These are phyloP conservation scores for Coenonympha arcania DNA, from an alignment of 2,888 invertebrate species.

Conservation along the genomic window DNA sequence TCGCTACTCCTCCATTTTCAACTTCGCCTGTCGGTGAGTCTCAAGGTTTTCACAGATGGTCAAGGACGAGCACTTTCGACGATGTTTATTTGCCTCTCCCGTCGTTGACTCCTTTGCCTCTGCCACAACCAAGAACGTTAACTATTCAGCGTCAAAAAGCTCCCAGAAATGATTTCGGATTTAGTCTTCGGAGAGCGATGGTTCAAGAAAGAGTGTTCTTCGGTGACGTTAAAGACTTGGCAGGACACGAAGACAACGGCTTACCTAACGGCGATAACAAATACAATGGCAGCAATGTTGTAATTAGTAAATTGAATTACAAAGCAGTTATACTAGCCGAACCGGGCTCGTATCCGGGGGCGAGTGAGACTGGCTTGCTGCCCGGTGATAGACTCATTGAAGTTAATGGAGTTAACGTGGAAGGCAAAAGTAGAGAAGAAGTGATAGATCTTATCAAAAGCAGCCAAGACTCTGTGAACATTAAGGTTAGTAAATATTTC, in stretches of 20 bases:
- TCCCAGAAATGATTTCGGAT: conserved; percentile 93
- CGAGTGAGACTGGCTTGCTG: conserved; percentile 87
- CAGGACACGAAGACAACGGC: conserved; percentile 52
- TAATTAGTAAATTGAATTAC: conserved; percentile 70
- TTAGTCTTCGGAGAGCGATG: conserved; percentile 90
- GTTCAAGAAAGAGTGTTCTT: conserved; percentile 79
- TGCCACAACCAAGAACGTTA: conserved; percentile 82
- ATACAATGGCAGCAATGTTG: conserved; percentile 47
- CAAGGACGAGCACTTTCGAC: conserved; percentile 83
- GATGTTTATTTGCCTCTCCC: conserved; percentile 83
- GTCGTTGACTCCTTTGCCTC: conserved; percentile 77
- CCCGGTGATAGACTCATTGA: conserved; percentile 96
- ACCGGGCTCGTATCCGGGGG: conserved; percentile 84
- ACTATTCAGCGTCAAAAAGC: conserved; percentile 85
- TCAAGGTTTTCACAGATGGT: conserved; percentile 86
- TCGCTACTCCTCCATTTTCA: conserved; percentile 90
- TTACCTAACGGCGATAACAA: conserved; percentile 57
- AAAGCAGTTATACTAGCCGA: conserved; percentile 91
- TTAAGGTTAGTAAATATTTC: conserved; percentile 90
- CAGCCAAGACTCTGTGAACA: conserved; percentile 84
- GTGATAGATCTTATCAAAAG: conserved; percentile 94
- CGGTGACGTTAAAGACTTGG: conserved; percentile 48
- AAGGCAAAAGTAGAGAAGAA: conserved; percentile 88
- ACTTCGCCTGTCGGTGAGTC: conserved; percentile 89
- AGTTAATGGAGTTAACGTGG: conserved; percentile 90